A percentile compares a stretch with the other conserved stretches of the same genome.
Conservation (phyloP, 2,797 vertebrate species). For the Podarcis lilfordi region DNA sequence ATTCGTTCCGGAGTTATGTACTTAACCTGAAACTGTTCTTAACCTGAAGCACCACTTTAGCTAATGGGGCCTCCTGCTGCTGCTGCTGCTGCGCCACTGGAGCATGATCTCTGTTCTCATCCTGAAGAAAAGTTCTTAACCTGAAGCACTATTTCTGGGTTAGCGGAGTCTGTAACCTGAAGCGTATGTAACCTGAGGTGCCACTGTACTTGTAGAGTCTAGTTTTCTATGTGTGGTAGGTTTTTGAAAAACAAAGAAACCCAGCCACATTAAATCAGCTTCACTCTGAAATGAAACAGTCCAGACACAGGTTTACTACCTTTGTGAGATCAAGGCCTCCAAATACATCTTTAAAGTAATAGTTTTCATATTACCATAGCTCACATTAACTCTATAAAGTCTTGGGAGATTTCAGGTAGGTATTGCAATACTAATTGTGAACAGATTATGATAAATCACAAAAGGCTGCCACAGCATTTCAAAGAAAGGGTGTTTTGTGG, state of each 20-base stretch:
- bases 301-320: not conserved
- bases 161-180: too few relatives aligned
- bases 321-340: not conserved
- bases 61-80: too few relatives aligned
- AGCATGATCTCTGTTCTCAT: too few relatives aligned
- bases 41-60: too few relatives aligned
- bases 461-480: constrained; percentile 8
- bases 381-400: not conserved
- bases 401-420: not conserved
- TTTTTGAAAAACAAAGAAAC: not conserved
- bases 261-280: not conserved
- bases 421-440: not conserved
- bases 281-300: not conserved
- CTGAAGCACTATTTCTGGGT: too few relatives aligned
- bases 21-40: too few relatives aligned
- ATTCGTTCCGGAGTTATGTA: too few relatives aligned
- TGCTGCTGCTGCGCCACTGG: too few relatives aligned
- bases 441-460: constrained; percentile 16
- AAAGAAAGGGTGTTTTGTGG: not conserved
- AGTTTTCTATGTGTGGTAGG: not conserved
- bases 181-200: too few relatives aligned
- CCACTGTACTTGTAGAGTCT: too few relatives aligned
- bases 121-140: too few relatives aligned
- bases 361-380: not conserved
- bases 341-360: not conserved